These are phyloP conservation scores for Typhlichthys subterraneus DNA, from an alignment of 2,797 vertebrate species.

Conservation along the genomic window DNA sequence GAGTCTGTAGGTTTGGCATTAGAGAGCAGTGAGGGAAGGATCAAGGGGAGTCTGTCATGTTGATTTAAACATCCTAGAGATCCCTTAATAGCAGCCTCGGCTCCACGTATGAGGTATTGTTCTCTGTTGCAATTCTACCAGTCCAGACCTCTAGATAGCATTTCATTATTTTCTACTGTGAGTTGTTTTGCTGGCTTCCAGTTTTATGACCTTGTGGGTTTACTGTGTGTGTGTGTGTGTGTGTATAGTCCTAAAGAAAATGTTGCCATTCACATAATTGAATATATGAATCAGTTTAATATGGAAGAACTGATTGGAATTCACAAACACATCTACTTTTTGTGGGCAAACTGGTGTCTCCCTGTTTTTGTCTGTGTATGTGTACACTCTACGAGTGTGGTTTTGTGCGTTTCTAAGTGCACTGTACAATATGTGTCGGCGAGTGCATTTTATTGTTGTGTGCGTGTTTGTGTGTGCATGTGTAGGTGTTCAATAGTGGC, in stretches of 20 bases:
- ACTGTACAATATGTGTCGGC: too few relatives aligned
- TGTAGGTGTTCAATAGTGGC: slow-evolving; percentile 15
- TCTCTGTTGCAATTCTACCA: neutral
- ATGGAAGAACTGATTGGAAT: too few relatives aligned
- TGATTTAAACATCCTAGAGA: slow-evolving; percentile 17
- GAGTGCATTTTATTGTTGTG: neutral
- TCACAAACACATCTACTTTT: too few relatives aligned
- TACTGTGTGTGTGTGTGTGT: neutral
- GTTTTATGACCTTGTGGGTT: neutral
- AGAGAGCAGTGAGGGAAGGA: slow-evolving; percentile 3
- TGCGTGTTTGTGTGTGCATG: slow-evolving; percentile 14
- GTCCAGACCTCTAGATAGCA: neutral
- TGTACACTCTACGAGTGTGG: neutral
- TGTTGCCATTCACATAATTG: slow-evolving; percentile 1
- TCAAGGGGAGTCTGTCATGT: slow-evolving; percentile 13
- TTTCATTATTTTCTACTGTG: slow-evolving; percentile 1
- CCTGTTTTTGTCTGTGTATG: slow-evolving; percentile 1
- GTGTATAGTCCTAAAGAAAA: slow-evolving; percentile 6
- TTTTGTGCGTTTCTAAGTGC: neutral
- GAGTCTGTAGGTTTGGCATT: neutral
- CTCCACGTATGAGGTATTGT: neutral
- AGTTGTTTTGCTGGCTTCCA: neutral
- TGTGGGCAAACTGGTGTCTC: neutral
- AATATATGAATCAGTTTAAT: neutral
- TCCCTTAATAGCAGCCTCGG: slow-evolving; percentile 12